A percentile compares a stretch with the other conserved stretches of the same genome.
Conservation (phyloP, 1,140 invertebrate species). For the Pantala flavescens region DNA sequence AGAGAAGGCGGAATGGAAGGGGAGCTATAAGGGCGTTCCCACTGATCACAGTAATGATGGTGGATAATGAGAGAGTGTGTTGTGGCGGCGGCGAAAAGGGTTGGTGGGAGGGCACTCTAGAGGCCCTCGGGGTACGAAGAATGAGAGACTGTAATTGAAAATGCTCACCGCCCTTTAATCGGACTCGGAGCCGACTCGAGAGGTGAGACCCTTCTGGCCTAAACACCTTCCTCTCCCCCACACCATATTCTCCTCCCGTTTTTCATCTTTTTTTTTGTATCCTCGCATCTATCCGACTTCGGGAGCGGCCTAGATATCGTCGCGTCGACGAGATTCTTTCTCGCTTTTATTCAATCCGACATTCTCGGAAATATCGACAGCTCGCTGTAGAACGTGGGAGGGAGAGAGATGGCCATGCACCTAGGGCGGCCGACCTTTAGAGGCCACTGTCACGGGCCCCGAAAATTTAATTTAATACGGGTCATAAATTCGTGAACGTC, state of each 20-base stretch:
- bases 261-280: background rate
- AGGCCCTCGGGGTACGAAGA: background rate
- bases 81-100: background rate
- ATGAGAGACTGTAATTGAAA: conserved; percentile 7
- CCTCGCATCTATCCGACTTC: background rate
- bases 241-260: background rate
- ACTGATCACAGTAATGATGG: conserved; percentile 9
- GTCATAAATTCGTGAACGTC: no score
- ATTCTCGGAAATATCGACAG: no score
- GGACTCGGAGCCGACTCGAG: background rate
- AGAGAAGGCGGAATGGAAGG: background rate
- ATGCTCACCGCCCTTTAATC: conserved; percentile 7
- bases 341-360: no score
- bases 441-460: no score
- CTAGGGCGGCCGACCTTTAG: no score
- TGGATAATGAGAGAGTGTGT: background rate
- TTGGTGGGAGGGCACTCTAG: background rate
- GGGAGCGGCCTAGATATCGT: no score
- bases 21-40: background rate
- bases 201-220: background rate
- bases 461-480: no score
- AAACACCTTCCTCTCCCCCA: background rate
- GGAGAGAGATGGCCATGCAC: no score
- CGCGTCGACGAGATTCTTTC: no score
- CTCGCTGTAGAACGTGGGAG: no score